phyloP scores from a whole-genome alignment of 2,113 vertebrate species.

The Megaceryle torquata region DNA sequence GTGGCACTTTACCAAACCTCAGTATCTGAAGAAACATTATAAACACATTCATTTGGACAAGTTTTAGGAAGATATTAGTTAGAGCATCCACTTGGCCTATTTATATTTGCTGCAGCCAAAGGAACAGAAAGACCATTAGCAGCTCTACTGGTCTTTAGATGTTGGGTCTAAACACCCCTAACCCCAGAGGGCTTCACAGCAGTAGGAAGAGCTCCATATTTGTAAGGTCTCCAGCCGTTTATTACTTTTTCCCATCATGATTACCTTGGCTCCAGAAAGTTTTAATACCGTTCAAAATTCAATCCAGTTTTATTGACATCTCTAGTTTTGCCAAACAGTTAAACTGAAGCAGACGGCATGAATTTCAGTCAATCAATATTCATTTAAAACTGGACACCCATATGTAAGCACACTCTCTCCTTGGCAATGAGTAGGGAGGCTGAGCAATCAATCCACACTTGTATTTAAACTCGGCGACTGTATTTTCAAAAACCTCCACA shows the following conservation, averaged over 20 bases:
- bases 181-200: not conserved
- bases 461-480: constrained; percentile 34
- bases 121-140: not conserved
- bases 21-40: not conserved
- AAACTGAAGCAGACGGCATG: constrained; percentile 65
- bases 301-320: constrained; percentile 69
- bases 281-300: constrained; percentile 70
- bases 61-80: not conserved
- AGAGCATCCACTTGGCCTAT: not conserved
- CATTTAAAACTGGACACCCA: constrained; percentile 63
- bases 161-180: not conserved
- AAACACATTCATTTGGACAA: not conserved
- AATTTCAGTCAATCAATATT: constrained; percentile 70
- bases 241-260: constrained; percentile 67
- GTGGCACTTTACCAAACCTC: not conserved
- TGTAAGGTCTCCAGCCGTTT: constrained; percentile 58
- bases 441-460: constrained; percentile 46
- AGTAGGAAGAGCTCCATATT: not conserved
- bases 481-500: constrained; percentile 34
- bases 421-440: constrained; percentile 35
- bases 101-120: not conserved
- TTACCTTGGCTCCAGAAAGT: constrained; percentile 70
- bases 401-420: constrained; percentile 41
- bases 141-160: not conserved
- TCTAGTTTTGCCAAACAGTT: constrained; percentile 66